Conservation (phyloP, 2,888 invertebrate genomes). For the Cheilosia grossa region DNA sequence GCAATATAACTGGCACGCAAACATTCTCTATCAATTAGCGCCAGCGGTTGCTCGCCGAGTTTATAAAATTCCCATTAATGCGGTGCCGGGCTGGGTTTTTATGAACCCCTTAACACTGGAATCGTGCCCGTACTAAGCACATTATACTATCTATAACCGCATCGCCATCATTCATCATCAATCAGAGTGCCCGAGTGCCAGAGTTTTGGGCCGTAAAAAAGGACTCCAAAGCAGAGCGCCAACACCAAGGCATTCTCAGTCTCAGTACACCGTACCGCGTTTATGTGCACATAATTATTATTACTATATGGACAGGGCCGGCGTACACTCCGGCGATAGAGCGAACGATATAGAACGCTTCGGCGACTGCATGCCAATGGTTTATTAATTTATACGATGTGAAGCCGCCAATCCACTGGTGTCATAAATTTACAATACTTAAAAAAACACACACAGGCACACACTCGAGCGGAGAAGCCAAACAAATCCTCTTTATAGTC, state of each 20-base stretch:
- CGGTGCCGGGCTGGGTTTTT: slow-evolving; percentile 50
- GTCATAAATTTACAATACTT: slow-evolving; percentile 72
- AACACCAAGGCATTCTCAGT: slow-evolving; percentile 54
- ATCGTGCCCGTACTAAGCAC: slow-evolving; percentile 54
- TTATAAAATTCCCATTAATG: slow-evolving; percentile 68
- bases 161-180: slow-evolving; percentile 68
- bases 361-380: slow-evolving; percentile 58
- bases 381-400: slow-evolving; percentile 74
- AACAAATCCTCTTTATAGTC: slow-evolving; percentile 69
- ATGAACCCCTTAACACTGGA: slow-evolving; percentile 61
- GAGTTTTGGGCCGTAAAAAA: slow-evolving; percentile 68
- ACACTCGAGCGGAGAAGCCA: slow-evolving; percentile 26
- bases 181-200: slow-evolving; percentile 51
- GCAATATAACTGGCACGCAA: slow-evolving; percentile 43
- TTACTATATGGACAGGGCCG: slow-evolving; percentile 52
- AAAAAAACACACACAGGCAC: slow-evolving; percentile 42
- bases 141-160: slow-evolving; percentile 38
- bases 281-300: slow-evolving; percentile 71
- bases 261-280: slow-evolving; percentile 58
- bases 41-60: slow-evolving; percentile 45
- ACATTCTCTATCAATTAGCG: slow-evolving; percentile 69
- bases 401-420: slow-evolving; percentile 61
- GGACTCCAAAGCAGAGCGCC: slow-evolving; percentile 32
- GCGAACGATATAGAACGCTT: slow-evolving; percentile 5
- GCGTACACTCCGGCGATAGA: slow-evolving; percentile 37